phyloP scores from a whole-genome alignment of 2,113 vertebrate genomes.

The Crotalus helleri region DNA sequence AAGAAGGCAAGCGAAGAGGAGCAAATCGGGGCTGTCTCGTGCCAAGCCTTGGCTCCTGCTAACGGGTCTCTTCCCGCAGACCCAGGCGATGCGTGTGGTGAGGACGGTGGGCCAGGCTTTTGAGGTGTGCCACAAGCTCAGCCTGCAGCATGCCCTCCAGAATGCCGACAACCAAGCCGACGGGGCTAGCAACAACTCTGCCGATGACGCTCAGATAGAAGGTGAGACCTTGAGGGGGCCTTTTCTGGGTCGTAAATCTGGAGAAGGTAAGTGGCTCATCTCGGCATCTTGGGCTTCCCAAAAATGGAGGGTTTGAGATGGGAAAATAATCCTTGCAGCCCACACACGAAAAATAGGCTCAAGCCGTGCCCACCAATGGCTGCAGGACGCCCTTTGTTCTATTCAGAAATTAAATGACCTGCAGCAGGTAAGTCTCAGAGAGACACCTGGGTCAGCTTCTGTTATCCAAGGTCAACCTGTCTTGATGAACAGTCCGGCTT shows the following conservation, averaged over 20 bases:
- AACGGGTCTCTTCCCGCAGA: constrained; percentile 56
- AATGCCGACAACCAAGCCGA: constrained; percentile 74
- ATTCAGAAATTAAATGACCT: neutral
- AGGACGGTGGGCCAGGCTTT: constrained; percentile 84
- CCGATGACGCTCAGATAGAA: constrained; percentile 65
- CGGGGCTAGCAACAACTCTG: constrained; percentile 71
- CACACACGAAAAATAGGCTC: neutral
- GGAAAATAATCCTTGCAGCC: neutral
- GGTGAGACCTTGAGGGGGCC: constrained; percentile 49
- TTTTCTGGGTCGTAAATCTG: neutral
- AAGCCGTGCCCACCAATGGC: neutral
- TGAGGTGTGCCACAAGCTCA: constrained; percentile 85
- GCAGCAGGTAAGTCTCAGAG: neutral
- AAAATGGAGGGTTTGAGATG: neutral
- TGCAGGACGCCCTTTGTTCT: neutral
- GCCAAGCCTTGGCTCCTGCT: too few relatives aligned
- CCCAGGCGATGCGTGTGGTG: constrained; percentile 82
- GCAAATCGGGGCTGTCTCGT: fast-evolving
- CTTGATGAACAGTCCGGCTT: neutral
- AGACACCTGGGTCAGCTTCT: neutral
- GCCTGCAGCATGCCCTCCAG: constrained; percentile 79
- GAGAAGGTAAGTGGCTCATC: neutral
- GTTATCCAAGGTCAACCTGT: neutral
- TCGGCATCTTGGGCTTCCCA: neutral
- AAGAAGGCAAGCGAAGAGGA: constrained; percentile 73